Evolutionary conservation across 2,113 vertebrate genomes (phyloP), one percentile per base, ranked within the genome.

Genomic region (Anhinga rufa): DNA sequence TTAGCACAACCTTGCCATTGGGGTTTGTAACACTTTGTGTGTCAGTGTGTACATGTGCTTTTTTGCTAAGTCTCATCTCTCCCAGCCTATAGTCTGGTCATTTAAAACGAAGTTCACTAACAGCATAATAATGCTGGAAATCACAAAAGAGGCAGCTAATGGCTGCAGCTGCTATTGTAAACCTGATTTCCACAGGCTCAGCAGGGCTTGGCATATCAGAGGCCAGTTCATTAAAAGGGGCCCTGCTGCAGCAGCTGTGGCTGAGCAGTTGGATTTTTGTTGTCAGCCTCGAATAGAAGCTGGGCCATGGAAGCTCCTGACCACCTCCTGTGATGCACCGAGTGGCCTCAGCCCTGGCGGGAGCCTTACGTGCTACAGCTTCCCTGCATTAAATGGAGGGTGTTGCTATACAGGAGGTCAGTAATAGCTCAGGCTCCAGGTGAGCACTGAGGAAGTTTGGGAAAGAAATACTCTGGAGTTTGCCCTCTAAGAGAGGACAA

Each of bases 161-260:
- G 95, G 88, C 84, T 93, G 88, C 86, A 90, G 93, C 93, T 97
- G 95, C 97, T 95, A 93, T 97, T 96, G 96, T 95, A 93, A 95
- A 90, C 86, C 96, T 89, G 88, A 97, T 97, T 98, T 97, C 80
- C 96, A 97, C 96, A 92, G 94, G 80, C 96, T 91, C 97, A 97
- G 97, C 97, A 91, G 97, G 95, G 84, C 93, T 94, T 89, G 92
- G 96, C 96, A 76, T 81, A 83, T 70, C 77, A 26, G 68, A 95
- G 80, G 88, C 85, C 82, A 97, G 69, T 72, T 97, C 46, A 87
- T 86, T 72, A 80, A 93, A 94, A 93, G 79, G 83, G 69, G 52
- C 38, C 40, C 54, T 84, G 81, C 94, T 98, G 94, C 78, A 66
- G 81, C 94, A 97, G 92, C 91, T 97, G 96, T 54, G 94, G 36